These are phyloP conservation scores for Botia almorhae DNA, from an alignment of 2,797 vertebrate genomes.

Conservation along the genomic window DNA sequence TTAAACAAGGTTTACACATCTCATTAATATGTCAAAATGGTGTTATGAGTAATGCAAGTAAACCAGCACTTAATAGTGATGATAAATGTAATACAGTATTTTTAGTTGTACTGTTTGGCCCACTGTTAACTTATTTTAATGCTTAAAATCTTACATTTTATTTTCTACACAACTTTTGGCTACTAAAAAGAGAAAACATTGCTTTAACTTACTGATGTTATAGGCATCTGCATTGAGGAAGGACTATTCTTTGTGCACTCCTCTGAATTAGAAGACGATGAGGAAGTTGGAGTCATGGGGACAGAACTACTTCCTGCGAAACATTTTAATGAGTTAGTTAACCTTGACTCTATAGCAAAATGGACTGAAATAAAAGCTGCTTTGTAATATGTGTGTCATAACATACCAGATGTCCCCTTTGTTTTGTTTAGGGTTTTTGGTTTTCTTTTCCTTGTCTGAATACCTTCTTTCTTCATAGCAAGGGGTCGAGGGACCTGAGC, in stretches of 20 bases:
- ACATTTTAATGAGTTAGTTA: not conserved
- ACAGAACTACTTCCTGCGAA: slow-evolving; percentile 87
- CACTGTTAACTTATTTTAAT: not conserved
- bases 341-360: not conserved
- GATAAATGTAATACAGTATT: not conserved
- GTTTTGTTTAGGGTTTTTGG: slow-evolving; percentile 96
- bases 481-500: slow-evolving; percentile 94
- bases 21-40: not conserved
- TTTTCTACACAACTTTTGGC: not conserved
- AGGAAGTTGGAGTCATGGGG: slow-evolving; percentile 96
- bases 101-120: not conserved
- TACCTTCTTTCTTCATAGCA: slow-evolving; percentile 99
- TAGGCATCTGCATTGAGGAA: slow-evolving; percentile 84
- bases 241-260: slow-evolving; percentile 94
- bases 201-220: slow-evolving; percentile 82
- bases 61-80: not conserved
- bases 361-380: not conserved
- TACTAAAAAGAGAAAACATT: not conserved
- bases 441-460: slow-evolving; percentile 98
- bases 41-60: not conserved
- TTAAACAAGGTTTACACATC: not conserved
- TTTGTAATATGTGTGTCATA: not conserved
- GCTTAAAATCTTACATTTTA: not conserved
- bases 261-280: slow-evolving; percentile 94
- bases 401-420: slow-evolving; percentile 88